Base-by-base conservation (phyloP, 2,113 vertebrate genomes). In the Takifugu bimaculatus region DNA sequence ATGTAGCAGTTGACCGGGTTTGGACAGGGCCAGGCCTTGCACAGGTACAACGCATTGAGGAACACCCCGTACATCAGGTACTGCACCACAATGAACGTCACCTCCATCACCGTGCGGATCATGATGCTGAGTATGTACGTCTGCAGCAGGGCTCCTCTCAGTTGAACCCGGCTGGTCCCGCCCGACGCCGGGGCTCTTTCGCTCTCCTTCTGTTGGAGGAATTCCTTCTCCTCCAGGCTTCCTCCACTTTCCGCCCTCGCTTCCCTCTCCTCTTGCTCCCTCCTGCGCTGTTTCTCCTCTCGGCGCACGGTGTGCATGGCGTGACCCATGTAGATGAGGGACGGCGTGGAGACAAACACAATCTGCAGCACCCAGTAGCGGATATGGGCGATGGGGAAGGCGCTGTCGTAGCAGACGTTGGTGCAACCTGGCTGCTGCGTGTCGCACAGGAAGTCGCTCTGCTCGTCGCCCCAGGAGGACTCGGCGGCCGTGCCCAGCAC, bases 331-430 rank as follows among this genome's bases (percentile, higher is more conserved):
- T 99, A 99, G 59, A 98, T 91, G 39, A 99, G 91, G 0, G 95
- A 98, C 0, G 96, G 96, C 0, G 96, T 98, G 79, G 96, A 98
- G 7, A 99, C 96, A 0, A 99, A 99, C 68, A 99, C 94, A 47
- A 98, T 94, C 90, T 99, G 96, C 12, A 99, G 92, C 32, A 99
- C 95, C 96, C 96, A 99, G 49, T 94, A 99, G 54, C 96, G 93
- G 49, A 99, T 96, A 29, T 99, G 96, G 48, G 96, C 96, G 56
- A 99, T 98, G 74, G 96, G 96, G 82, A 99, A 99, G 60, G 96
- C 96, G 35, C 91, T 93, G 89, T 99, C 96, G 0, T 99, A 99
- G 84, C 96, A 98, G 9, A 98, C 96, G 0, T 98, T 98, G 78
- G 94, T 93, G 0, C 96, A 98, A 50, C 96, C 96, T 0, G 96